phyloP scores from a whole-genome alignment of 53 echinoderm and acorn worm species.

The Apostichopus leukothele region DNA sequence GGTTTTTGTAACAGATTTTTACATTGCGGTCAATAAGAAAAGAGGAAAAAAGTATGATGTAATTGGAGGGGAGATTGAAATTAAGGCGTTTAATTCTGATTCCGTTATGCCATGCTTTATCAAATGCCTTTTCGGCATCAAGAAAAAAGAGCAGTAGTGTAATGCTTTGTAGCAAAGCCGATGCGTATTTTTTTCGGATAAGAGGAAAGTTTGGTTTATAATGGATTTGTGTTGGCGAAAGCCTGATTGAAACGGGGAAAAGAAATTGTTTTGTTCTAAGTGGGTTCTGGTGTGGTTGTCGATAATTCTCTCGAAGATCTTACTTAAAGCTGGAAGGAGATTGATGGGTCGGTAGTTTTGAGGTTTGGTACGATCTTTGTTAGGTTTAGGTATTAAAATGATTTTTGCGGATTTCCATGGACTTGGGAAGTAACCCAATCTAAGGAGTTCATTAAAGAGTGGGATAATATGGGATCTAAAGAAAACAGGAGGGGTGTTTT shows the following conservation, averaged over 20 bases:
- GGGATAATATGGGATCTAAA: too few species aligned
- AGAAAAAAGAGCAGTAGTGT: background rate
- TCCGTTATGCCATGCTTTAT: conserved; percentile 1
- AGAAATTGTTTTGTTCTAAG: background rate
- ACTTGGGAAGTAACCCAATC: too few species aligned
- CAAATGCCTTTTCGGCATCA: background rate
- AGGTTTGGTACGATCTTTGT: too few species aligned
- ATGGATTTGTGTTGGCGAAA: background rate
- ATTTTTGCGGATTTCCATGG: too few species aligned
- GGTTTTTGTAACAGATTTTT: too few species aligned
- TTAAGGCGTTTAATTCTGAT: background rate
- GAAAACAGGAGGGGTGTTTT: too few species aligned
- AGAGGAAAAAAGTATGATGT: background rate
- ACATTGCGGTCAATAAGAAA: background rate
- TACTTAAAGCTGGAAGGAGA: conserved; percentile 1
- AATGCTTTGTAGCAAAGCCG: background rate
- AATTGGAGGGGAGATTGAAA: background rate
- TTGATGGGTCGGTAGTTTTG: background rate
- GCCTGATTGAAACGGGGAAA: conserved; percentile 3
- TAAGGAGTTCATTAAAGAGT: too few species aligned
- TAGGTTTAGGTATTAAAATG: too few species aligned
- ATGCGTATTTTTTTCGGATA: background rate
- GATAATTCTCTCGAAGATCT: background rate
- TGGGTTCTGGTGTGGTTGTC: background rate
- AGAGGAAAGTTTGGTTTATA: background rate